These are phyloP conservation scores for Sebastes glaucus DNA, from an alignment of 2,797 vertebrate species.

Conservation along the genomic window DNA sequence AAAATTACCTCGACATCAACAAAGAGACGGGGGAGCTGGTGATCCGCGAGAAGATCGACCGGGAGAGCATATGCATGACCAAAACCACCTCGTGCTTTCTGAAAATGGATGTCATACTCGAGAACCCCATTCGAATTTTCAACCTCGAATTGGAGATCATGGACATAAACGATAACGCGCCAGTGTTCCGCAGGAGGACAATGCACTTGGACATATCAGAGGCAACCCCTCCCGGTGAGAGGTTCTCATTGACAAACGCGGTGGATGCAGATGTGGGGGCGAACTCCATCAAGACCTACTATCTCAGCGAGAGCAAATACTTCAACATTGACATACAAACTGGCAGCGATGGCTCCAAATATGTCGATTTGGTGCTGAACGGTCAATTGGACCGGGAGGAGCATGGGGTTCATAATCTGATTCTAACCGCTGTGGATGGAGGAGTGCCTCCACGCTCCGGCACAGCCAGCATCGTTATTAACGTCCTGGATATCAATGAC, in stretches of 20 bases:
- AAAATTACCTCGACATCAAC: constrained; percentile 85
- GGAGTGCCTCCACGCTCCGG: constrained; percentile 82
- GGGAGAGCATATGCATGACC: constrained; percentile 81
- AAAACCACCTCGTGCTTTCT: constrained; percentile 84
- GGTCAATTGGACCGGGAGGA: constrained; percentile 84
- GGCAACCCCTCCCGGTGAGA: constrained; percentile 82
- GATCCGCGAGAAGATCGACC: constrained; percentile 83
- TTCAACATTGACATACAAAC: constrained; percentile 85
- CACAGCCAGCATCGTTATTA: constrained; percentile 82
- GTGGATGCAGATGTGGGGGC: constrained; percentile 87
- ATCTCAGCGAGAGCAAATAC: constrained; percentile 82
- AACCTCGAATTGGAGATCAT: constrained; percentile 85
- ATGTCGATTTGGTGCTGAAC: constrained; percentile 84
- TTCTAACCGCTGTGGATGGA: constrained; percentile 84
- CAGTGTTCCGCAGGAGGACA: constrained; percentile 83
- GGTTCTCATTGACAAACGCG: constrained; percentile 86
- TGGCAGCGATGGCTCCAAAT: constrained; percentile 83
- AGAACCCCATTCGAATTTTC: constrained; percentile 83
- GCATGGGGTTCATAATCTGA: constrained; percentile 77
- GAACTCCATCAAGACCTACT: constrained; percentile 87
- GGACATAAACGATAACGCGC: constrained; percentile 87
- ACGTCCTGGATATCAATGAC: constrained; percentile 88
- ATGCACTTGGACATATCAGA: constrained; percentile 86
- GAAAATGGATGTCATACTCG: constrained; percentile 84
- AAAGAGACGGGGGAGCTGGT: constrained; percentile 83